These are phyloP conservation scores for Pristiophorus japonicus DNA, from an alignment of 2,113 vertebrate species.

Conservation along the genomic window DNA sequence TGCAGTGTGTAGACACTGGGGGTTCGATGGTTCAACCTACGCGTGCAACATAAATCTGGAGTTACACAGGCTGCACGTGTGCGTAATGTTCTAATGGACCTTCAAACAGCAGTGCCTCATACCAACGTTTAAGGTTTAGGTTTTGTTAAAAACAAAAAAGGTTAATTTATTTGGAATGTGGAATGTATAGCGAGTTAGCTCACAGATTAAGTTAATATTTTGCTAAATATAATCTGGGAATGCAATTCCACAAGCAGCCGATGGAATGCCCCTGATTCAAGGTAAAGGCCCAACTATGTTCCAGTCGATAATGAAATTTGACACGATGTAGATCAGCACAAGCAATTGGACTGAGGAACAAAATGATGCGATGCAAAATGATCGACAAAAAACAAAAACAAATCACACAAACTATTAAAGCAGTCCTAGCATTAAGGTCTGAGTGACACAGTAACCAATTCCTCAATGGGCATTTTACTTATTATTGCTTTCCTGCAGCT, in stretches of 20 bases:
- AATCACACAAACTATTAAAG: background rate
- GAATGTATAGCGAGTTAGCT: background rate
- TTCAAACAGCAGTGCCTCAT: background rate
- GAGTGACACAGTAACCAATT: background rate
- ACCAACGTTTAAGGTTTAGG: background rate
- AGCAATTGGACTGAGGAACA: background rate
- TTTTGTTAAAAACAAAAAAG: background rate
- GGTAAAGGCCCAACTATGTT: background rate
- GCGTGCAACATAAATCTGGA: background rate
- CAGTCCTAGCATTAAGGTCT: background rate
- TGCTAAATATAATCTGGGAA: background rate
- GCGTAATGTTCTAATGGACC: background rate
- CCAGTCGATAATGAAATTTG: background rate
- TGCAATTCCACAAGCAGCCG: background rate
- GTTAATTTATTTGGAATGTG: background rate
- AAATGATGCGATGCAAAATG: background rate
- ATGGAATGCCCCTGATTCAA: background rate
- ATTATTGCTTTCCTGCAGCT: background rate
- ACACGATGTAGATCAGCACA: background rate
- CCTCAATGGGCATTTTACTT: background rate
- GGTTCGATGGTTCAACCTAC: no score
- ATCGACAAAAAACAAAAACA: background rate
- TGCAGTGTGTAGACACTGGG: background rate
- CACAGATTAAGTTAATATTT: background rate
- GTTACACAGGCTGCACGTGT: background rate